Percentiles rank a stretch among this genome's conserved stretches.
Conservation (phyloP, 2,888 invertebrate species). For the Glaucopsyche alexis region DNA sequence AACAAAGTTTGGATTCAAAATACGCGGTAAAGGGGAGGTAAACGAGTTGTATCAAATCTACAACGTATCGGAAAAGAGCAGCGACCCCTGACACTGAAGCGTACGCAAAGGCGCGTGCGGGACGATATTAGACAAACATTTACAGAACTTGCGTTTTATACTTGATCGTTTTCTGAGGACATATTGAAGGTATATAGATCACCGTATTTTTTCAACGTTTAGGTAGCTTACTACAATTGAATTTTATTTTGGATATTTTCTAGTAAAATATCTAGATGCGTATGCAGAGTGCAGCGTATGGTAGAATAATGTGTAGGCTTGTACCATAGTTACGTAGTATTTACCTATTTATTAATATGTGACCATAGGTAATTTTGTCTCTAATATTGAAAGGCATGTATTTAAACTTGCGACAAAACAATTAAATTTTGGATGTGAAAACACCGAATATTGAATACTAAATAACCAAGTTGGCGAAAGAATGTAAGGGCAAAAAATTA, state of each 20-base stretch:
- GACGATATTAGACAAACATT: slow-evolving; percentile 14
- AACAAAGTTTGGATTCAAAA: neutral
- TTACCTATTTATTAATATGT: too few relatives aligned
- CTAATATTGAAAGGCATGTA: too few relatives aligned
- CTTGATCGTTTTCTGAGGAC: slow-evolving; percentile 14
- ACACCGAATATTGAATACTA: too few relatives aligned
- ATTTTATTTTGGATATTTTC: neutral
- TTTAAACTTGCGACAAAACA: too few relatives aligned
- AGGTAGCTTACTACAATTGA: too few relatives aligned
- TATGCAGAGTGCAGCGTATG: neutral
- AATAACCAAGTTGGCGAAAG: too few relatives aligned
- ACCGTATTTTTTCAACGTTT: neutral
- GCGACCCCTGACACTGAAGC: slow-evolving; percentile 24
- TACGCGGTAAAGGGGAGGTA: slow-evolving; percentile 17
- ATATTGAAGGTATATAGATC: neutral
- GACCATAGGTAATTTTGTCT: too few relatives aligned
- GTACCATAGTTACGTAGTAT: too few relatives aligned
- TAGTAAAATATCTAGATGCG: neutral
- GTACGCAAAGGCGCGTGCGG: neutral
- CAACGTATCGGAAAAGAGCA: slow-evolving; percentile 15
- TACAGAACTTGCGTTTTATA: neutral
- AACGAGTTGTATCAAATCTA: slow-evolving; percentile 21
- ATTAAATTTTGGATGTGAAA: too few relatives aligned
- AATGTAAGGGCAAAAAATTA: too few relatives aligned
- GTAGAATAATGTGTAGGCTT: neutral